These are phyloP conservation scores for Strigamia maritima DNA, from an alignment of 2,888 invertebrate genomes.

Conservation along the genomic window DNA sequence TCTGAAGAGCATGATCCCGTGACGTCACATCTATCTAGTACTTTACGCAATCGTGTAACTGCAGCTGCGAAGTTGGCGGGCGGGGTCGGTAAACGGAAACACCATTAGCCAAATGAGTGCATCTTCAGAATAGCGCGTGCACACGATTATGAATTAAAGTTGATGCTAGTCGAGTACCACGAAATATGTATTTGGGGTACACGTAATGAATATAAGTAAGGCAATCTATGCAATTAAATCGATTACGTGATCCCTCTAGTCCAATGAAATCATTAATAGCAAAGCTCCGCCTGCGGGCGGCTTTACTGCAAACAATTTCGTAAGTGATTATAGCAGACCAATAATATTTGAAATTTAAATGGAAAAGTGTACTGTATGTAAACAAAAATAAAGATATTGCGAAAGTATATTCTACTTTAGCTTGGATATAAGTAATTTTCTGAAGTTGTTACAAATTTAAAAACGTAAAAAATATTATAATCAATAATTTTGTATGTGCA, in stretches of 20 bases:
- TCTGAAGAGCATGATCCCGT: background rate
- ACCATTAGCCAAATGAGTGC: slow-evolving; percentile 17
- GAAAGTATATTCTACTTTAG: no score
- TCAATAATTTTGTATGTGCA: no score
- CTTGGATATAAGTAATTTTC: no score
- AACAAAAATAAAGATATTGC: no score
- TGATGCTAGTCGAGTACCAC: background rate
- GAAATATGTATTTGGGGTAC: background rate
- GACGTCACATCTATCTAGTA: slow-evolving; percentile 16
- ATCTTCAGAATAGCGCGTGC: background rate
- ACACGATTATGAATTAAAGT: slow-evolving; percentile 15
- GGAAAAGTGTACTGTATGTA: no score
- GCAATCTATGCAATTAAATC: slow-evolving; percentile 1
- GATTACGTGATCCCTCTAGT: background rate
- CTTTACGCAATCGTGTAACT: slow-evolving; percentile 16
- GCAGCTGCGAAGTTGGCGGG: slow-evolving; percentile 25
- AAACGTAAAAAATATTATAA: no score
- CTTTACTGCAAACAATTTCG: slow-evolving; percentile 16
- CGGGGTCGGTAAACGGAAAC: background rate
- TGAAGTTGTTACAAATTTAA: no score
- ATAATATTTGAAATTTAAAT: background rate
- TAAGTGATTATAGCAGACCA: background rate
- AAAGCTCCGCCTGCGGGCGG: slow-evolving; percentile 2
- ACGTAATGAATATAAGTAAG: background rate
- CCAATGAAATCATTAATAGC: slow-evolving; percentile 3